phyloP scores from a whole-genome alignment of 2,113 vertebrate species.

The Onychostoma macrolepis region DNA sequence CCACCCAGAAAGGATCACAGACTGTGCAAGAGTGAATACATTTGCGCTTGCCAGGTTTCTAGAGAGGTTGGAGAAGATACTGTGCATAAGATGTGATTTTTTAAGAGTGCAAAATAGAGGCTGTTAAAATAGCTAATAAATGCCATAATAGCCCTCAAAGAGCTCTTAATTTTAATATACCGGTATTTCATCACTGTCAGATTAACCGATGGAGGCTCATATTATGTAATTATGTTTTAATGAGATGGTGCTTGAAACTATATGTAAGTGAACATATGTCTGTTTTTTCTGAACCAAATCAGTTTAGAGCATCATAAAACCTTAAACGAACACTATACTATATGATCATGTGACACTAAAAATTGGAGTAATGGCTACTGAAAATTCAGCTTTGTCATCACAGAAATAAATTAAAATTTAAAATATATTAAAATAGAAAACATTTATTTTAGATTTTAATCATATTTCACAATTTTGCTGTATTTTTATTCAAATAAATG shows the following conservation, averaged over 20 bases:
- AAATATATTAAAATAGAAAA: not conserved
- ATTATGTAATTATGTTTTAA: constrained; percentile 12
- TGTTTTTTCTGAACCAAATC: not conserved
- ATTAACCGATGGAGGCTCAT: not conserved
- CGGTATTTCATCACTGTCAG: not conserved
- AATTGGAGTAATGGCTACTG: no score
- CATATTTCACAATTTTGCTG: no score
- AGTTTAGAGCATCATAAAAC: not conserved
- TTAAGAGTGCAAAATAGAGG: not conserved
- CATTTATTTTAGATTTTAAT: no score
- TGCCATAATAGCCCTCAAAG: not conserved
- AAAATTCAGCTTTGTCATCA: not conserved
- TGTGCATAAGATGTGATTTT: not conserved
- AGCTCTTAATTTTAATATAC: not conserved
- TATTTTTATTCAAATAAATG: no score
- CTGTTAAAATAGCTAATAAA: not conserved
- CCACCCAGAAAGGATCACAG: constrained; percentile 6
- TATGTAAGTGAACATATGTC: not conserved
- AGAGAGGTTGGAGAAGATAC: not conserved
- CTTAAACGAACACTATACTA: not conserved
- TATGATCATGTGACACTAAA: no score
- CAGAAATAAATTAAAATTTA: not conserved
- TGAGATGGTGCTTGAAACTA: not conserved
- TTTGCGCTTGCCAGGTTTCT: constrained; percentile 18
- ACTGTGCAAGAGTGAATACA: not conserved